Percentiles rank a stretch among this genome's conserved stretches.
Evolutionary conservation across 2,797 vertebrate species (phyloP).

Genomic region (Atherinosoma microstoma): DNA sequence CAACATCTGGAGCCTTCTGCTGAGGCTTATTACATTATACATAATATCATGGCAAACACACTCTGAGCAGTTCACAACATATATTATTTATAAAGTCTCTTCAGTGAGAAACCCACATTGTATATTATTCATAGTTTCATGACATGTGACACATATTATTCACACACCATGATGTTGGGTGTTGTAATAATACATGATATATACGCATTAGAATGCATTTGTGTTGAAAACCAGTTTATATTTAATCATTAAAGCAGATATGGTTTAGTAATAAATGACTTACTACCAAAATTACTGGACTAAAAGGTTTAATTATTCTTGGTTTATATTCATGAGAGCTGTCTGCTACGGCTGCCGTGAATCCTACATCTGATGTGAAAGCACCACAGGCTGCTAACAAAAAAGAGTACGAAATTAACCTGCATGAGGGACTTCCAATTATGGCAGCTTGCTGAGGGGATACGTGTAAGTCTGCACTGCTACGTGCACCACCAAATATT

Average conservation of each 20-base stretch:
- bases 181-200: constrained; percentile 6
- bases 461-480: neutral
- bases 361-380: neutral
- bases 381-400: neutral
- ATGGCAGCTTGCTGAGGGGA: neutral
- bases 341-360: neutral
- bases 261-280: neutral
- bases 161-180: neutral
- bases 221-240: neutral
- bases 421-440: too few relatives aligned
- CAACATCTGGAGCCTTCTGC: constrained; percentile 14
- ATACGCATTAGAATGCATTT: neutral
- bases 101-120: constrained; percentile 24
- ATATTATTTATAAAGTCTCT: constrained; percentile 41
- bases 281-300: neutral
- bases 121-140: constrained; percentile 49
- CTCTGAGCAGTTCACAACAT: constrained; percentile 18
- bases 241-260: neutral
- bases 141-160: constrained; percentile 18
- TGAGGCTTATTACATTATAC: neutral
- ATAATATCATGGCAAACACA: neutral
- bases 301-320: constrained; percentile 18
- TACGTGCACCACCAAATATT: too few relatives aligned
- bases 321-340: constrained; percentile 1
- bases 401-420: too few relatives aligned